A percentile compares a stretch with the other conserved stretches of the same genome.
Conservation (phyloP, 2,113 vertebrate species). For the Chaenogobius annularis region DNA sequence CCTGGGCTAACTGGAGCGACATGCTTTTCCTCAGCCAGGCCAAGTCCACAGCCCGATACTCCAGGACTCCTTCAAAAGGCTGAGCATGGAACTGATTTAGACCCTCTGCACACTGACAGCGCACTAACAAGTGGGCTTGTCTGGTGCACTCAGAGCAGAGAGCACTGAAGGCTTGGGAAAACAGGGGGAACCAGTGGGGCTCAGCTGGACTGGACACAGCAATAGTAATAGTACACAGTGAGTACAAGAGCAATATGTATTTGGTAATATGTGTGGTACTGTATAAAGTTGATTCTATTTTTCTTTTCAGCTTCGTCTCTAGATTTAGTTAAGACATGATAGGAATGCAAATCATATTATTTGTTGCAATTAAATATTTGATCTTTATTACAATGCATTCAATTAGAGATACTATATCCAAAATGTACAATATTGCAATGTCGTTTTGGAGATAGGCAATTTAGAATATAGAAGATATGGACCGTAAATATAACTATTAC, state of each 20-base stretch:
- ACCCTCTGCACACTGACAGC: conserved; percentile 53
- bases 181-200: conserved; percentile 14
- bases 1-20: conserved; percentile 66
- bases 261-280: too few species aligned
- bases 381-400: too few species aligned
- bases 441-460: too few species aligned
- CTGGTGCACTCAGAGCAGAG: conserved; percentile 39
- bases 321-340: too few species aligned
- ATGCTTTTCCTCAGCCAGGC: conserved; percentile 56
- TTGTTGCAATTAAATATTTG: too few species aligned
- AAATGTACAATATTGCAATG: too few species aligned
- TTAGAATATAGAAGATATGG: too few species aligned
- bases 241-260: not conserved
- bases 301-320: too few species aligned
- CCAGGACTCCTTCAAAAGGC: conserved; percentile 42
- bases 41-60: conserved; percentile 56
- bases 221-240: not conserved
- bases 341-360: too few species aligned
- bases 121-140: conserved; percentile 64
- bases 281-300: too few species aligned
- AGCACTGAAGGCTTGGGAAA: conserved; percentile 16
- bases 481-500: too few species aligned
- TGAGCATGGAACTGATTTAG: conserved; percentile 68
- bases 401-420: too few species aligned
- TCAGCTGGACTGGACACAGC: not conserved